phyloP scores from a whole-genome alignment of 1,140 invertebrate species.

The Pseudomyrmex dendroicus region DNA sequence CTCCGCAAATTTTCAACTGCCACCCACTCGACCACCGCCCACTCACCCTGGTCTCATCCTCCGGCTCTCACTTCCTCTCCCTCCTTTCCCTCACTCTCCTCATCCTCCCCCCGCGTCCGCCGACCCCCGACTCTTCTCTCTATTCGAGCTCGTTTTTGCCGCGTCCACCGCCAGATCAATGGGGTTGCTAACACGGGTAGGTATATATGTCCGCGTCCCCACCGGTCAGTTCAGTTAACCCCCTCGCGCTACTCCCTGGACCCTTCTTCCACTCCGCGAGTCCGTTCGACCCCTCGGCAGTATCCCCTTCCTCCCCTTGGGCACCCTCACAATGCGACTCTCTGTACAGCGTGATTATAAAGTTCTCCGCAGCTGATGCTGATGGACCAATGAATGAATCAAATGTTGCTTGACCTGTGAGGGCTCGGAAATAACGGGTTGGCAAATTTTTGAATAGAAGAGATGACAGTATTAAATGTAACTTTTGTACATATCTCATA shows the following conservation, averaged over 20 bases:
- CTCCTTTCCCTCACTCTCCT: background rate
- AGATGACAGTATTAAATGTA: no score
- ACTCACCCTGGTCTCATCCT: constrained; percentile 69
- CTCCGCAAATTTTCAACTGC: constrained; percentile 84
- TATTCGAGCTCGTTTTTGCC: constrained; percentile 84
- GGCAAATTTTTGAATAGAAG: background rate
- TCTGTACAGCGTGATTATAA: constrained; percentile 78
- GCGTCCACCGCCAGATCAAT: constrained; percentile 84
- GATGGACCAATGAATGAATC: constrained; percentile 45
- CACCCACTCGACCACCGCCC: constrained; percentile 70
- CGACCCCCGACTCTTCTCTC: constrained; percentile 70
- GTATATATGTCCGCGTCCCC: constrained; percentile 81
- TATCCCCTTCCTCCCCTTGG: constrained; percentile 49
- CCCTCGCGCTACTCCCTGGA: constrained; percentile 34
- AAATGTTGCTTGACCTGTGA: background rate
- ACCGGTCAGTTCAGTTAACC: constrained; percentile 70
- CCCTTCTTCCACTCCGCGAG: constrained; percentile 47
- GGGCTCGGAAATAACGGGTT: background rate
- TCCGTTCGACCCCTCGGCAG: constrained; percentile 58
- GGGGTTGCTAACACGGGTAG: constrained; percentile 84
- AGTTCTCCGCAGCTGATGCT: constrained; percentile 68
- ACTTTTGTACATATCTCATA: no score
- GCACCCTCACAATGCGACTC: constrained; percentile 61
- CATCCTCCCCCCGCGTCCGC: constrained; percentile 54
- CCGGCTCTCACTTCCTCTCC: constrained; percentile 62